A percentile compares a stretch with the other conserved stretches of the same genome.
phyloP scores from a whole-genome alignment of 23 tunicate species.

The Phallusia fumigata region DNA sequence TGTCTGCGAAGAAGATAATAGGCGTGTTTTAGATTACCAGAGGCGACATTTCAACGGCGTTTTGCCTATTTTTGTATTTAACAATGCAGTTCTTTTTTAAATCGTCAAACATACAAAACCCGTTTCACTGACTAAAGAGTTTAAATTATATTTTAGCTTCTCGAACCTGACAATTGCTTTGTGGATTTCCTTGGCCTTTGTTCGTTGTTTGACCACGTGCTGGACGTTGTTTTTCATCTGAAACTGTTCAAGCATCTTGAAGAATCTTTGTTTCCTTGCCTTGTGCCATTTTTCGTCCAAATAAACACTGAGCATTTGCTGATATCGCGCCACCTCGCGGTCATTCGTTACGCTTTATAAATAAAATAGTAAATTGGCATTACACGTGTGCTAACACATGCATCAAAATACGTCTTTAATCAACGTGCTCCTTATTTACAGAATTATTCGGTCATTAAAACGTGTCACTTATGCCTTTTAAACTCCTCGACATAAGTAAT shows the following conservation, averaged over 20 bases:
- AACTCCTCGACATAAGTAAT: too few species aligned
- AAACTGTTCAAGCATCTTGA: slow-evolving; percentile 33
- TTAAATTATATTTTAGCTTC: not conserved
- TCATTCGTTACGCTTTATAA: slow-evolving; percentile 7
- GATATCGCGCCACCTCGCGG: slow-evolving; percentile 23
- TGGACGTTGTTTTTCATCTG: slow-evolving; percentile 31
- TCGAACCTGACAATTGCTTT: slow-evolving; percentile 9
- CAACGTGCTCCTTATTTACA: too few species aligned
- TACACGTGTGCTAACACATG: too few species aligned
- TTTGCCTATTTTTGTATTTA: not conserved
- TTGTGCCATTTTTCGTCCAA: slow-evolving; percentile 54
- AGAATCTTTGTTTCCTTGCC: slow-evolving; percentile 44
- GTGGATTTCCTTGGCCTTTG: slow-evolving; percentile 15
- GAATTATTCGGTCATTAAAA: too few species aligned
- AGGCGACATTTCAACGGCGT: too few species aligned
- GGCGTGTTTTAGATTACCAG: too few species aligned
- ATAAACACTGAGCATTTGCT: slow-evolving; percentile 38
- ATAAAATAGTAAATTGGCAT: not conserved
- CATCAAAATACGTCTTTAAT: too few species aligned
- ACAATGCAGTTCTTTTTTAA: not conserved
- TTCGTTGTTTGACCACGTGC: not conserved
- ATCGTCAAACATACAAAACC: not conserved
- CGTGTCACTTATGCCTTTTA: too few species aligned
- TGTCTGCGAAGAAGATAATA: too few species aligned
- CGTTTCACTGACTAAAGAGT: not conserved